These are phyloP conservation scores for Hemibagrus guttatus DNA, from an alignment of 2,797 vertebrate species.

Conservation along the genomic window DNA sequence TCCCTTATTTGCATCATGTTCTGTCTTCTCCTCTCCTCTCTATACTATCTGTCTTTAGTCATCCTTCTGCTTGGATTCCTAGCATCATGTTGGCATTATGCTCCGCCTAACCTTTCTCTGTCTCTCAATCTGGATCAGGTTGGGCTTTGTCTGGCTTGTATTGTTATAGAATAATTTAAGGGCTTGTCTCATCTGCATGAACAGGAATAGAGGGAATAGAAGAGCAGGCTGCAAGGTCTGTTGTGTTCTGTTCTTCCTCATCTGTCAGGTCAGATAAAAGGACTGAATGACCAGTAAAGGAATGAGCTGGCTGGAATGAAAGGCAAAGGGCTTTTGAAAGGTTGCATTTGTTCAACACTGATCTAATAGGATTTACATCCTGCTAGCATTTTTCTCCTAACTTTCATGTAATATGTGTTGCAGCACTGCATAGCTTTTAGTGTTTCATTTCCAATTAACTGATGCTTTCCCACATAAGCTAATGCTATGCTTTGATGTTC, in stretches of 20 bases:
- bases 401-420: background rate
- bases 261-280: constrained; percentile 50
- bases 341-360: background rate
- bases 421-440: background rate
- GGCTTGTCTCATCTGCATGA: constrained; percentile 16
- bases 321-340: constrained; percentile 4
- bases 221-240: constrained; percentile 19
- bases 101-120: constrained; percentile 7
- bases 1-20: background rate
- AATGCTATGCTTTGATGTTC: background rate
- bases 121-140: background rate
- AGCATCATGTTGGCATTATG: background rate
- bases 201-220: constrained; percentile 29
- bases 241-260: constrained; percentile 55
- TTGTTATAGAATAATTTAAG: constrained; percentile 2
- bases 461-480: background rate
- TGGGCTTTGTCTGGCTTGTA: background rate
- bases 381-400: background rate
- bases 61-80: background rate
- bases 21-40: constrained; percentile 19
- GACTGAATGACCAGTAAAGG: constrained; percentile 6
- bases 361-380: background rate
- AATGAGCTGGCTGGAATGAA: constrained; percentile 22
- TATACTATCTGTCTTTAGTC: constrained; percentile 12
- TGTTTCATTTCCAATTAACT: background rate